Evolutionary conservation across 2,797 vertebrate genomes (phyloP), one percentile per base, ranked within the genome.

Genomic region (Rhabdomys pumilio): DNA sequence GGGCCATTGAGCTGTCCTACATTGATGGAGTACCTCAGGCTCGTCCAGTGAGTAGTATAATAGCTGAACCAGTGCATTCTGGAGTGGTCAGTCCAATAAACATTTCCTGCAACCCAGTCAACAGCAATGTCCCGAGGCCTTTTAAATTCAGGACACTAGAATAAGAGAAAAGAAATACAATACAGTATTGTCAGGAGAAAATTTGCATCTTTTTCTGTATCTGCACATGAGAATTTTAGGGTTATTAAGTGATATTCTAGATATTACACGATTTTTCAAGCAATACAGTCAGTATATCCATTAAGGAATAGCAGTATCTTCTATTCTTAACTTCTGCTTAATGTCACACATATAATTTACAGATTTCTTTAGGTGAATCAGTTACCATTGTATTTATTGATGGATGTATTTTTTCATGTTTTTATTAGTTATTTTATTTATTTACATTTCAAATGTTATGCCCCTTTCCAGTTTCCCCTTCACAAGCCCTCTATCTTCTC

Each of bases 31-130:
- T 99, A 99, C 97, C 99, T 99, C 98, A 99, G 98, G 95, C 99
- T 99, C 76, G 99, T 99, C 99, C 99, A 99, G 96, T 99, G 99
- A 69, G 99, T 99, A 69, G 99, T 99, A 96, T 99, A 99, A 98
- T 99, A 99, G 98, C 99, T 99, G 98, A 99, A 99, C 99, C 99
- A 99, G 94, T 99, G 99, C 99, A 99, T 99, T 97, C 99, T 99
- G 69, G 99, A 99, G 97, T 99, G 99, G 98, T 99, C 99, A 1
- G 99, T 99, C 99, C 99, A 99, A 95, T 99, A 99, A 98, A 99
- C 98, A 97, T 99, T 99, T 95, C 99, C 99, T 95, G 99, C 99
- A 97, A 99, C 99, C 99, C 99, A 99, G 98, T 99, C 99, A 97
- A 99, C 99, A 75, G 99, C 99, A 97, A 99, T 99, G 92, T 99